Conservation (phyloP, 2,888 invertebrate species). For the Chironomus riparius region DNA sequence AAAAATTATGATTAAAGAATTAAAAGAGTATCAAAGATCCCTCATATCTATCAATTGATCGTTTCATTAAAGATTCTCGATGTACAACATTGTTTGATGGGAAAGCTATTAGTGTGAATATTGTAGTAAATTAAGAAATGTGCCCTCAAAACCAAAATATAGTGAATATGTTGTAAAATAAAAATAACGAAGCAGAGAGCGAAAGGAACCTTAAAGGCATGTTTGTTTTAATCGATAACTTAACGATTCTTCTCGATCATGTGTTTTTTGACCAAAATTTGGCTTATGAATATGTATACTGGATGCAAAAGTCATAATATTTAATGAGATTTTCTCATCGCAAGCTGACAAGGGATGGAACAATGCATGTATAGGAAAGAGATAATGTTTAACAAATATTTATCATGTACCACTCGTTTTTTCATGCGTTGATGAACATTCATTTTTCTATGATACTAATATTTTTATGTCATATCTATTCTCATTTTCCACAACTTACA, state of each 20-base stretch:
- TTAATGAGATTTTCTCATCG: too few relatives aligned
- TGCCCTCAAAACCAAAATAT: neutral
- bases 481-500: too few relatives aligned
- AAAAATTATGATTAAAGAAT: neutral
- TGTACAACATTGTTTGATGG: neutral
- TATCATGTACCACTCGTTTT: neutral
- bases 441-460: neutral
- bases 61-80: neutral
- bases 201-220: slow-evolving; percentile 5
- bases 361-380: neutral
- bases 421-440: neutral
- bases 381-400: slow-evolving; percentile 12
- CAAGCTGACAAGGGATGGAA: neutral
- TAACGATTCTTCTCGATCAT: neutral
- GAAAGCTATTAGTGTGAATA: neutral
- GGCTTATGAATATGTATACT: neutral
- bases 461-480: neutral
- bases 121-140: slow-evolving; percentile 13
- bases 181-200: neutral
- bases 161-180: neutral
- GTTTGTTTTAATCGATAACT: slow-evolving; percentile 26
- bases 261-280: neutral
- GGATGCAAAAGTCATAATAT: too few relatives aligned
- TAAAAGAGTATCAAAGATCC: neutral
- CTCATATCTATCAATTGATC: neutral